Base-by-base conservation (phyloP, 2,888 invertebrate species). In the Drosophila diplacantha region DNA sequence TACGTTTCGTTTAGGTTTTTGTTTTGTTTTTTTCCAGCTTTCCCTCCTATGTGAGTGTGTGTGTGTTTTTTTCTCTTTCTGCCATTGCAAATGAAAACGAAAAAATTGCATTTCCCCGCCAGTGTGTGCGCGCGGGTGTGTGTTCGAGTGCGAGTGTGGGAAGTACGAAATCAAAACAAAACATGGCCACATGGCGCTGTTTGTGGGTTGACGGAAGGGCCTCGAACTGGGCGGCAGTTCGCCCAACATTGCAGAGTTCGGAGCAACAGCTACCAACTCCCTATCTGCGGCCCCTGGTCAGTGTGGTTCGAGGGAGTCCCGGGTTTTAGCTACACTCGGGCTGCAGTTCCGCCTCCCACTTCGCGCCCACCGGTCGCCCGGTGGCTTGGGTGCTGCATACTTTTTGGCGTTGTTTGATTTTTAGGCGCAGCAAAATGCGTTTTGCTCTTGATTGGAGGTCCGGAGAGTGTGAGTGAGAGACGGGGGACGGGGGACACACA, bases 381-480 rank as follows among this genome's bases (percentile, higher is more conserved):
- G 34, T 54, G 38, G 56, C 14, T 32, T 37, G 60, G 44, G 67
- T 56, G 70, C 72, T 74, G 76, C 79, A 76, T 78, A 72, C 72
- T 75, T 85, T 84, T 83, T 60, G 78, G 81, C 74, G 72, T 53
- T 73, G 75, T 71, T 72, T 73, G 74, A 79, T 79, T 72, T 81
- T 85, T 84, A 84, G 85, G 84, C 85, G 73, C 81, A 80, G 75
- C 72, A 72, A 71, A 80, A 73, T 83, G 82, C 85, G 72, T 76
- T 75, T 73, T 69, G 50, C 56, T 72, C 83, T 72, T 77, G 69
- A 83, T 81, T 78, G 81, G 70, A 64, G 20, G 38, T 24, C n/a
- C 16, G 34, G n/a, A n/a, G 46, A 29, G 69, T 35, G 32, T 44
- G 67, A 14, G 60, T 24, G 44, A 8, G 6, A 14, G 22, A 5